phyloP scores from a whole-genome alignment of 2,888 invertebrate species.

The Aphelenchoides bicaudatus region DNA sequence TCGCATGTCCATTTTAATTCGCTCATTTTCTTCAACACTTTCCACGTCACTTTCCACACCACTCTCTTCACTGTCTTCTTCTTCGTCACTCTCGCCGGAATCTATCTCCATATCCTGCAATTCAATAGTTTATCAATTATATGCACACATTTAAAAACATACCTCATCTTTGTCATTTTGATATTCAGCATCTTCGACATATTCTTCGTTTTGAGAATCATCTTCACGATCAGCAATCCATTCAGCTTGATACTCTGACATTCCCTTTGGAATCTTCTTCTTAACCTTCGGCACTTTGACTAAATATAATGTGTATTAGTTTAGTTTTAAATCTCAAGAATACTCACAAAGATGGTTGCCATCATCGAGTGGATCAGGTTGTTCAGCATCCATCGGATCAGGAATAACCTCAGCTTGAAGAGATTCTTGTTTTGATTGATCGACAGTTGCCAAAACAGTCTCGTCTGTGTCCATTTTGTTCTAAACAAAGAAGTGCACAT shows the following conservation, averaged over 20 bases:
- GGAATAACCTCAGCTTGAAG: slow-evolving; percentile 68
- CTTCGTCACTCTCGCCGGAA: slow-evolving; percentile 42
- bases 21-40: slow-evolving; percentile 27
- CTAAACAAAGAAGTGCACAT: slow-evolving; percentile 15
- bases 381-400: slow-evolving; percentile 89
- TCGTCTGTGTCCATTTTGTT: slow-evolving; percentile 25
- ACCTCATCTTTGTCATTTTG: no score
- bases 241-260: slow-evolving; percentile 92
- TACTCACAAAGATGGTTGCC: slow-evolving; percentile 17
- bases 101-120: no score
- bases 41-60: slow-evolving; percentile 67
- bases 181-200: no score
- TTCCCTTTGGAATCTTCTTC: slow-evolving; percentile 84
- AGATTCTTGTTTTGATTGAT: slow-evolving; percentile 66
- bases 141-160: no score
- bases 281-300: slow-evolving; percentile 62
- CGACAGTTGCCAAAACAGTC: slow-evolving; percentile 35
- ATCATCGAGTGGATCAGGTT: slow-evolving; percentile 80
- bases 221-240: slow-evolving; percentile 65
- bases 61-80: slow-evolving; percentile 29
- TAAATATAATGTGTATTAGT: background rate
- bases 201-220: slow-evolving; percentile 60
- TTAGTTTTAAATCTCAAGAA: background rate
- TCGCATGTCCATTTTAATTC: slow-evolving; percentile 20
- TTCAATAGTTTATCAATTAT: no score